phyloP scores from a whole-genome alignment of 2,888 invertebrate species.

The Drosophila mettleri region DNA sequence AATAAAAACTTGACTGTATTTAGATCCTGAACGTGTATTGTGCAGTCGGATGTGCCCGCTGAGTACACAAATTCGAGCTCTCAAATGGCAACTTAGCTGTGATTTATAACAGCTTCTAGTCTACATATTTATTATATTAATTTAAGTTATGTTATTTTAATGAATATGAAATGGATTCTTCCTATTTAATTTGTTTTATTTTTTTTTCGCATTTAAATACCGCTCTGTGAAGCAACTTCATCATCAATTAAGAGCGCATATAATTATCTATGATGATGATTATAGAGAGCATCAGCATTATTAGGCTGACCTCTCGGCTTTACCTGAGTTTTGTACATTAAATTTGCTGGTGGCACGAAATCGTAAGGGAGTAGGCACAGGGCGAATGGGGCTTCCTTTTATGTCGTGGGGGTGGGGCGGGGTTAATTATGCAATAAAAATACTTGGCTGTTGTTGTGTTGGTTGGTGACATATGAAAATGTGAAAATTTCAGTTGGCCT shows the following conservation, averaged over 20 bases:
- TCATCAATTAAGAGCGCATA: constrained; percentile 7
- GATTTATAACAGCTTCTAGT: no score
- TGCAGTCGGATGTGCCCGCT: no score
- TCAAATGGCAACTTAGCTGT: no score
- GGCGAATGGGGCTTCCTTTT: not conserved
- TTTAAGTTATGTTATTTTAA: not conserved
- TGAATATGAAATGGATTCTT: no score
- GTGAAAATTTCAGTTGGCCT: constrained; percentile 58
- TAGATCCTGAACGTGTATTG: no score
- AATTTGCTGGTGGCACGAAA: constrained; percentile 4
- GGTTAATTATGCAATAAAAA: constrained; percentile 78
- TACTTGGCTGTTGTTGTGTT: constrained; percentile 37
- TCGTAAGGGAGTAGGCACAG: no score
- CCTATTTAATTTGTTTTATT: no score
- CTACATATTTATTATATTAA: not conserved
- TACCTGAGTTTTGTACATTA: constrained; percentile 8
- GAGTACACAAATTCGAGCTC: no score
- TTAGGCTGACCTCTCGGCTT: not conserved
- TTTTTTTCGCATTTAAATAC: not conserved
- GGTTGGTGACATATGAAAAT: constrained; percentile 70
- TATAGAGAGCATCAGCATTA: not conserved
- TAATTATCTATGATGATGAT: constrained; percentile 10
- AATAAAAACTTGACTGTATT: no score
- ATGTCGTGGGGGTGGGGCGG: constrained; percentile 22
- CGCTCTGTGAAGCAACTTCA: not conserved